These are phyloP conservation scores for Zaprionus gabonicus DNA, from an alignment of 1,140 invertebrate genomes.

Conservation along the genomic window DNA sequence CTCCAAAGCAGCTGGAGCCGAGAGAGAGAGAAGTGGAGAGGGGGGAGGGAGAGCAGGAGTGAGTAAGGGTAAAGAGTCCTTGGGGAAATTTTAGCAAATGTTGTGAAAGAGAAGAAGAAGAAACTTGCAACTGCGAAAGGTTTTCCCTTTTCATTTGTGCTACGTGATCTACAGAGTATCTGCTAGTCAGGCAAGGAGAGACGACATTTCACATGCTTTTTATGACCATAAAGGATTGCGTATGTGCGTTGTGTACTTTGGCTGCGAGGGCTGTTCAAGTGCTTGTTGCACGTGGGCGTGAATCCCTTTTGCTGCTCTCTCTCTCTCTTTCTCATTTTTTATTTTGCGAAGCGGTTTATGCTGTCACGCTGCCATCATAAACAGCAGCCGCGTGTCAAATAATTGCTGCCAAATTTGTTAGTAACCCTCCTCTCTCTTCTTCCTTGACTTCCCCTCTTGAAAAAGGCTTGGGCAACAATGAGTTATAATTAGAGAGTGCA, in stretches of 20 bases:
- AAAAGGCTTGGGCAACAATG: constrained; percentile 34
- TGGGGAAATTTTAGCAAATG: neutral
- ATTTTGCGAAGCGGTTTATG: constrained; percentile 20
- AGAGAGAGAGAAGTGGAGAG: neutral
- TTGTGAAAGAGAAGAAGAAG: neutral
- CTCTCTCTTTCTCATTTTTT: neutral
- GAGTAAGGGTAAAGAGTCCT: neutral
- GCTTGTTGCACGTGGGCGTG: neutral
- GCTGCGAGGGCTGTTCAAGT: neutral
- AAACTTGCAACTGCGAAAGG: neutral
- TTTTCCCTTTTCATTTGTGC: neutral
- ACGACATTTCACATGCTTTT: neutral
- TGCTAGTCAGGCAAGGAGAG: neutral
- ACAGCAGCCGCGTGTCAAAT: constrained; percentile 37
- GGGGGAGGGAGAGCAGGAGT: neutral
- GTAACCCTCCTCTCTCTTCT: neutral
- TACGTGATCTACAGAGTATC: neutral
- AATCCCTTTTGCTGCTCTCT: neutral
- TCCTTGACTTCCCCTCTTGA: neutral
- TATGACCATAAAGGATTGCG: constrained; percentile 33
- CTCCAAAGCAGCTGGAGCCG: constrained; percentile 13
- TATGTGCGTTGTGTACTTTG: constrained; percentile 15
- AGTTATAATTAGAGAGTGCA: constrained; percentile 38
- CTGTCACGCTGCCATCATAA: constrained; percentile 38
- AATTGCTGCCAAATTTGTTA: constrained; percentile 42